These are phyloP conservation scores for Ctenicera cuprea DNA, from an alignment of 2,888 invertebrate species.

Conservation along the genomic window DNA sequence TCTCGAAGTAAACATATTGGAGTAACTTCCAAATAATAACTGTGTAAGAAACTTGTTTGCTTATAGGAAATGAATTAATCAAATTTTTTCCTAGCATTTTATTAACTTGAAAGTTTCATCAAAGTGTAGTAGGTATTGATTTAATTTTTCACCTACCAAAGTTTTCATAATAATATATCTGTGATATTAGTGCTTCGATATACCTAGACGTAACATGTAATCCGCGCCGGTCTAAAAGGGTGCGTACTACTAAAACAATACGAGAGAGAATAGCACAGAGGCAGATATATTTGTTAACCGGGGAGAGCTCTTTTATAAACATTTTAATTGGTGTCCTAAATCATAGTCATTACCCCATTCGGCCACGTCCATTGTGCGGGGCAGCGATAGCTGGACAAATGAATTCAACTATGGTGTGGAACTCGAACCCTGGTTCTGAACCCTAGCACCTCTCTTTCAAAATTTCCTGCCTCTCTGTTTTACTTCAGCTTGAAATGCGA, in stretches of 20 bases:
- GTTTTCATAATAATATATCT: too few relatives aligned
- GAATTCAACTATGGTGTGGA: conserved; percentile 59
- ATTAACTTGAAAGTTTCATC: too few relatives aligned
- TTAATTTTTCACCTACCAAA: too few relatives aligned
- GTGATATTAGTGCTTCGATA: too few relatives aligned
- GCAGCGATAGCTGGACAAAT: conserved; percentile 62
- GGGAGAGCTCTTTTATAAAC: conserved; percentile 68
- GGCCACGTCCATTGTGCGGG: conserved; percentile 60
- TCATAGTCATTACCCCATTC: conserved; percentile 68
- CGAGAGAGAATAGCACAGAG: conserved; percentile 50
- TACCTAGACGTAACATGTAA: neutral
- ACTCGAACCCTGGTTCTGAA: conserved; percentile 55
- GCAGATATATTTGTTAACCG: conserved; percentile 60
- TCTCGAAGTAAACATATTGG: too few relatives aligned
- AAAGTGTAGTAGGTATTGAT: too few relatives aligned
- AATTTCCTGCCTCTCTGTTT: conserved; percentile 48
- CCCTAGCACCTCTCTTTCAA: conserved; percentile 51
- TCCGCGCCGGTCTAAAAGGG: conserved; percentile 54
- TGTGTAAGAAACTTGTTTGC: too few relatives aligned
- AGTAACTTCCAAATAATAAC: too few relatives aligned
- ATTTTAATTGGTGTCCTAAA: conserved; percentile 71
- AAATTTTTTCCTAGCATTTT: too few relatives aligned
- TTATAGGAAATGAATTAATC: too few relatives aligned
- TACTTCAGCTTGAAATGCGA: conserved; percentile 62
- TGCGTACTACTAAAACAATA: conserved; percentile 56